These are phyloP conservation scores for Ataeniobius toweri DNA, from an alignment of 2,797 vertebrate species.

Conservation along the genomic window DNA sequence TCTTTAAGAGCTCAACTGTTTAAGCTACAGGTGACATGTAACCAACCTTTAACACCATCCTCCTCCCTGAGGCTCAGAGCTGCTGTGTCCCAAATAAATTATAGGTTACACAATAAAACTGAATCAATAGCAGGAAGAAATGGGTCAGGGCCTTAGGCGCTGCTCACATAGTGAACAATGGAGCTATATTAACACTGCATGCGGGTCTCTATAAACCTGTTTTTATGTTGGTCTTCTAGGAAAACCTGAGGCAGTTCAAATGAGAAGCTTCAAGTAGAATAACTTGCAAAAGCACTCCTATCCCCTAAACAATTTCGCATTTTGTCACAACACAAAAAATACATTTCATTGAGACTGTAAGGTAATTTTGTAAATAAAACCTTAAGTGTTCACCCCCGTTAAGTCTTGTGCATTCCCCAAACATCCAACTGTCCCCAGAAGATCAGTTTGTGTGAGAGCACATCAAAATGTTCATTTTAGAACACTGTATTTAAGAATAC, in stretches of 20 bases:
- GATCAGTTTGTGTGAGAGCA: too few relatives aligned
- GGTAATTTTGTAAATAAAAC: background rate
- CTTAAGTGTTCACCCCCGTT: background rate
- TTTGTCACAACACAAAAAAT: background rate
- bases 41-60: background rate
- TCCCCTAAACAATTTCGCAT: too few relatives aligned
- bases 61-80: background rate
- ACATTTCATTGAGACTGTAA: background rate
- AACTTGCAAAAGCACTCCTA: too few relatives aligned
- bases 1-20: background rate
- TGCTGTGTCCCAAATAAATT: background rate
- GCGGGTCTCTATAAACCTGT: background rate
- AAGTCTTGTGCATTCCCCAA: too few relatives aligned
- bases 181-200: background rate
- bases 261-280: background rate
- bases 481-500: background rate
- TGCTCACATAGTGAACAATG: background rate
- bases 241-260: background rate
- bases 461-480: too few relatives aligned
- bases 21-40: background rate
- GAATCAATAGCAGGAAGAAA: background rate
- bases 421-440: too few relatives aligned
- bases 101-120: background rate
- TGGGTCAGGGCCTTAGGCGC: background rate
- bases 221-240: background rate